Evolutionary conservation across 2,113 vertebrate species (phyloP), one percentile per base, ranked within the genome.

Genomic region (Rostratula benghalensis): DNA sequence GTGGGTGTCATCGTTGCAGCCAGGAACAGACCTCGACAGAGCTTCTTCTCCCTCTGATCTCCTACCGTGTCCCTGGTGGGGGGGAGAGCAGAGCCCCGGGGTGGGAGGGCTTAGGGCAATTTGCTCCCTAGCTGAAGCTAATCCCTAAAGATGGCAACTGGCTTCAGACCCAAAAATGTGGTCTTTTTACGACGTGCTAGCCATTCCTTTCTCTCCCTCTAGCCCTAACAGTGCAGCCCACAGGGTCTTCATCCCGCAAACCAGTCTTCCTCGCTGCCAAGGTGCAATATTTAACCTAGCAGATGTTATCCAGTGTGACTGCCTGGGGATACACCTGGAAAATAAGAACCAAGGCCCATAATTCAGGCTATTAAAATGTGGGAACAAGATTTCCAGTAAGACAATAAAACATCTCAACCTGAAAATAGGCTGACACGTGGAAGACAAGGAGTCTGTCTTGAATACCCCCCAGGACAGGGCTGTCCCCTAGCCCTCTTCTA

Each of bases 11-110:
- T 41, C 28, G 4, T 17, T 48, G 69, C 69, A 39, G 50, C 30
- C 19, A 39, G 81, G 68, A 56, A 1, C 50, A 35, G 57, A 15
- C 31, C 80, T 81, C 0, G 4, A 17, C 3, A 24, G 43, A 50
- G 54, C 37, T 59, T 53, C 1, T 0, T 37, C 18, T 43, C 23
- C 39, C 23, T 61, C 43, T 64, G 6, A 73, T 64, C 61, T 63
- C 0, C 0, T 17, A 2, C 69, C 2, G 28, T 0, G 0, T 45
- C 50, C 68, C 43, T 0, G 0, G 16, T 33, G 78, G 20, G 56
- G n/a, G 24, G 60, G 82, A 85, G 83, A 79, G 85, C 91, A 25
- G 61, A 92, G 67, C 45, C 39, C 67, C 0, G 0, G 19, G 41
- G 59, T 71, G 74, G 30, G 53, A 80, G 51, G 64, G 64, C 6